Evolutionary conservation across 2,113 vertebrate species (phyloP), one percentile per base, ranked within the genome.

Genomic region (Gila orcuttii): DNA sequence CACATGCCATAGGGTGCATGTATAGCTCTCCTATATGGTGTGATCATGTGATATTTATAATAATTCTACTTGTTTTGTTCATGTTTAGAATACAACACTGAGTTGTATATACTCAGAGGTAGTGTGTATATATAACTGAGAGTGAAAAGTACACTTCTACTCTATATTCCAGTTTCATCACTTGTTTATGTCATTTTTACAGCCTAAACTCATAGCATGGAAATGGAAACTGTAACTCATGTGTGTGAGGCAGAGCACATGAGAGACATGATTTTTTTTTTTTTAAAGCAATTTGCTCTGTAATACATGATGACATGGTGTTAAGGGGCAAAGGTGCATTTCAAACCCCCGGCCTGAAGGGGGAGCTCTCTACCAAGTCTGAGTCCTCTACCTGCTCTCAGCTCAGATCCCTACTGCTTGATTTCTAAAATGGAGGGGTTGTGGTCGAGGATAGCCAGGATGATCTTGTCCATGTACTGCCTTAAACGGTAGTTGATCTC

Each of bases 381-480:
- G 88, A 79, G 89, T 89, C 87, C 75, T 86, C 39, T 81, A 52
- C 81, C 33, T 6, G 50, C 74, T 85, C 62, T 66, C 60, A 42
- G 33, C 80, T 64, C 59, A n/a, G 45, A 10, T 45, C 79, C n/a
- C 95, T 95, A 98, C 59, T 95, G 95, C 93, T 99, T 99, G 91
- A 99, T 99, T 93, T 99, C 98, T 90, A 99, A 93, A 91, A 99
- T 99, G 90, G 98, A 99, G 0, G 98, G 98, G 90, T 99, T 98
- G 88, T 99, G 97, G 91, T 99, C 98, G 42, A 99, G 94, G 89
- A 99, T 99, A 90, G 98, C 97, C 85, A 99, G 88, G 89, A 99
- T 99, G 64, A 99, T 99, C 95, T 99, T 99, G 94, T 99, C 98
- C 98, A 99, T 99, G 91, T 99, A 99, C 90, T 99, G 97, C 85